Percentiles rank a stretch among this genome's conserved stretches.
Evolutionary conservation across 2,113 vertebrate species (phyloP).

Genomic region (Procavia capensis): DNA sequence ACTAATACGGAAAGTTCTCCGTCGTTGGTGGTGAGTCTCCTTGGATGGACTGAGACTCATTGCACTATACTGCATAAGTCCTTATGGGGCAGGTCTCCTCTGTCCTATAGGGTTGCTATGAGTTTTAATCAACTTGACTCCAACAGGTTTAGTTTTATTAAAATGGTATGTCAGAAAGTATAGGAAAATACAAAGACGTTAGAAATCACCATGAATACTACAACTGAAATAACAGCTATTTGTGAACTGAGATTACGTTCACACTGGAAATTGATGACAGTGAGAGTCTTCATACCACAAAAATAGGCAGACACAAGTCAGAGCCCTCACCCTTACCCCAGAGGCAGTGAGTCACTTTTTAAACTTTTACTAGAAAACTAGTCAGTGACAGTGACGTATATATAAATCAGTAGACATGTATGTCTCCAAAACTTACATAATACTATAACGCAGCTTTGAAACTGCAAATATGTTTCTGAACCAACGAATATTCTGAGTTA

Average conservation of each 20-base stretch:
- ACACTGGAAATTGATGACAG: background rate
- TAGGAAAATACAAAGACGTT: slow-evolving; percentile 1
- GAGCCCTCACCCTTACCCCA: background rate
- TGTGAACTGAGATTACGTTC: background rate
- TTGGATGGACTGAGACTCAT: background rate
- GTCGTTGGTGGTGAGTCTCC: background rate
- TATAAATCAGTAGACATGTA: background rate
- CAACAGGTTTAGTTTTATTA: background rate
- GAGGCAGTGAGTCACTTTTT: background rate
- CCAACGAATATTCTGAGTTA: background rate
- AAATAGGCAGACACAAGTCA: background rate
- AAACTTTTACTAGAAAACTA: background rate
- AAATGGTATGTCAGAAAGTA: background rate
- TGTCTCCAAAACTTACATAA: background rate
- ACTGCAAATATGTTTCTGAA: background rate
- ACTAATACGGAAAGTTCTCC: background rate
- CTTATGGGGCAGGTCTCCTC: too few species aligned
- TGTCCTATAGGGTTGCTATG: too few species aligned
- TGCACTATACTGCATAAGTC: background rate
- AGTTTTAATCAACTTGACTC: too few species aligned
- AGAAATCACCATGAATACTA: background rate
- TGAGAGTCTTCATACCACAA: background rate
- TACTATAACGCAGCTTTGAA: background rate
- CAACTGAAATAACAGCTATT: background rate
- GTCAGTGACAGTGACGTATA: background rate